Base-by-base conservation (phyloP, 2,113 vertebrate genomes). In the Psephotus haematonotus region DNA sequence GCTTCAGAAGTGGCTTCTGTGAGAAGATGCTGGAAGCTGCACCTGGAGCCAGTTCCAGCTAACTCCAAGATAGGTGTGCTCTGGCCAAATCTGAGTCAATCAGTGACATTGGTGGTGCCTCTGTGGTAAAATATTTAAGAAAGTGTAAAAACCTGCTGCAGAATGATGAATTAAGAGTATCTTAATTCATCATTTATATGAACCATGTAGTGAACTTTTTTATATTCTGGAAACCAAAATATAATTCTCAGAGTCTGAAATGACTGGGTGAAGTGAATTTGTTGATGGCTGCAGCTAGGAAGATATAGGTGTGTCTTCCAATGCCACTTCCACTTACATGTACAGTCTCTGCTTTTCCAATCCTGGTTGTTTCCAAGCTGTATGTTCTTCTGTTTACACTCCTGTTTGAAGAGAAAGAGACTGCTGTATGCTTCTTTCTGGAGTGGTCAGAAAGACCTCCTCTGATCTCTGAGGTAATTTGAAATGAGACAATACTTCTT, bases 61-160 rank as follows among this genome's bases (percentile, higher is more conserved):
- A 1, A 19, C 50, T 83, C 17, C 13, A 31, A 13, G 63, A 18
- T 23, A 11, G 24, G 64, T 10, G 6, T 0, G 9, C 5, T 9
- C 13, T 76, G 43, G n/a, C 28, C 24, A 64, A 53, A 81, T 10
- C 71, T n/a, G 11, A 25, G n/a, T 75, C 33, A 46, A 23, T 70
- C 35, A 43, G 11, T 4, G 15, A 6, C 47, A 12, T 13, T 63
- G 27, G 13, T 53, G 49, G 28, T 1, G 3, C 17, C 8, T 71
- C 43, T 59, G 24, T 80, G 12, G 11, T 71, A 47, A 27, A 9
- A 1, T 57, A 14, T 35, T 71, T 46, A 63, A 82, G 37, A 25
- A 79, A 23, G 4, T 0, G 1, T 52, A 13, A 35, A n/a, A 60
- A 44, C 11, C 13, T 53, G 5, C 49, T 60, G 31, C 25, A 44